Base-by-base conservation (phyloP, 2,888 invertebrate genomes). In the Parasteatoda lunata region DNA sequence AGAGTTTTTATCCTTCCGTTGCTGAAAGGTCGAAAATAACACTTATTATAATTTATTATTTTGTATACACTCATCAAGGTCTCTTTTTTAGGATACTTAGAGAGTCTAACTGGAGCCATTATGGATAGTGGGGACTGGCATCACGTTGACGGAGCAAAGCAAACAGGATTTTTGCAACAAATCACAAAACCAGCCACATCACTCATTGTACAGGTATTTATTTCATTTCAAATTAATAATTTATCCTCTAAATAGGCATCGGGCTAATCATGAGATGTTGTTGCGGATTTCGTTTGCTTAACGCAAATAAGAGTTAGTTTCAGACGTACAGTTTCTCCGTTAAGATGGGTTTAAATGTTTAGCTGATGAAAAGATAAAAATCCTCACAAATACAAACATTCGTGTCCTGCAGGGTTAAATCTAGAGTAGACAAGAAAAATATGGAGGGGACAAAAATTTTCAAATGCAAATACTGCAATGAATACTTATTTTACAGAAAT, bases 111-210 rank as follows among this genome's bases (percentile, higher is more conserved):
- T 13, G 90, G 88, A 7, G 90, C 90, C 15, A 90, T 93, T n/a
- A 91, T 92, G 75, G 89, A 89, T 47, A 84, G 89, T 11, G 81
- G 91, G 8, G 89, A 91, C 71, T 90, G 90, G 72, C 90, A 91
- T 30, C 89, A 89, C 6, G 89, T 90, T 15, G 89, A 90, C 6
- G 84, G 84, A 11, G 85, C 76, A 11, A 70, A 59, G 2, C 90
- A 90, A 51, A 91, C 92, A 54, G 91, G 92, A 77, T 89, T 93
- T 73, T 90, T 93, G 70, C 92, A 92, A 72, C 91, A 90, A 6
- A 88, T 93, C 49, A 93, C 93, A 4, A 92, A 92, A 84, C 93
- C 93, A 0, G 91, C 93, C 87, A 92, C 92, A 2, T 90, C 91
- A 11, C 90, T 91, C 13, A 91, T 93, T 78, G 91, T 93, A 72